phyloP scores from a whole-genome alignment of 2,113 vertebrate genomes.

The Dipodomys spectabilis region DNA sequence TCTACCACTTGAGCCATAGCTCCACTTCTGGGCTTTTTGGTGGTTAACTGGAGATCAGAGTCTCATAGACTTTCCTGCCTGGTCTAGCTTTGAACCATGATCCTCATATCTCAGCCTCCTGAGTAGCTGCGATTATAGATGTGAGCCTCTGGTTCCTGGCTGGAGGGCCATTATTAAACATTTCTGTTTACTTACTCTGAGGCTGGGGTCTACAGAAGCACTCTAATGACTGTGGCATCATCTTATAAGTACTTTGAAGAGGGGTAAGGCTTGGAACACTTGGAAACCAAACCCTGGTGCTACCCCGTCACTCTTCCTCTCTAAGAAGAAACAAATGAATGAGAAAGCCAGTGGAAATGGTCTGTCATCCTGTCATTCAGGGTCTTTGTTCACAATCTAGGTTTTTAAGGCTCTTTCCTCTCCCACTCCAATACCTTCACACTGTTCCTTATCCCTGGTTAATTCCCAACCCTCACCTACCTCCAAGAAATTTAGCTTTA shows the following conservation, averaged over 20 bases:
- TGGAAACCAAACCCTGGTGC: slow-evolving; percentile 11
- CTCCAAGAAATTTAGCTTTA: background rate
- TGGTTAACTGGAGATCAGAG: too few species aligned
- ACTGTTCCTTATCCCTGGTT: background rate
- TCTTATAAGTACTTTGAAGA: background rate
- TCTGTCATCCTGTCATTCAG: background rate
- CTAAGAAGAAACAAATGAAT: background rate
- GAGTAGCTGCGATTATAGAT: too few species aligned
- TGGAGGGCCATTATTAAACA: slow-evolving; percentile 38
- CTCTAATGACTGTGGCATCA: slow-evolving; percentile 29
- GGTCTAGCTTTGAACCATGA: too few species aligned
- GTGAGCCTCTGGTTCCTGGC: too few species aligned
- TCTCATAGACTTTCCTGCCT: too few species aligned
- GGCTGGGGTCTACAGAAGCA: background rate
- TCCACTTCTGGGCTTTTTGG: too few species aligned
- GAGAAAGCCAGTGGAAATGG: background rate
- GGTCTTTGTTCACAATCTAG: background rate
- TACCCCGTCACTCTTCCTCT: background rate
- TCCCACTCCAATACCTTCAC: background rate
- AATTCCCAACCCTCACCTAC: background rate
- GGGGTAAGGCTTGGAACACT: background rate
- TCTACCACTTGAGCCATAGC: too few species aligned
- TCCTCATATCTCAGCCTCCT: too few species aligned
- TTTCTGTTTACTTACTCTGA: slow-evolving; percentile 44
- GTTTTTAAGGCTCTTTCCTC: slow-evolving; percentile 14